These are phyloP conservation scores for Thelaira solivaga DNA, from an alignment of 2,888 invertebrate genomes.

Conservation along the genomic window DNA sequence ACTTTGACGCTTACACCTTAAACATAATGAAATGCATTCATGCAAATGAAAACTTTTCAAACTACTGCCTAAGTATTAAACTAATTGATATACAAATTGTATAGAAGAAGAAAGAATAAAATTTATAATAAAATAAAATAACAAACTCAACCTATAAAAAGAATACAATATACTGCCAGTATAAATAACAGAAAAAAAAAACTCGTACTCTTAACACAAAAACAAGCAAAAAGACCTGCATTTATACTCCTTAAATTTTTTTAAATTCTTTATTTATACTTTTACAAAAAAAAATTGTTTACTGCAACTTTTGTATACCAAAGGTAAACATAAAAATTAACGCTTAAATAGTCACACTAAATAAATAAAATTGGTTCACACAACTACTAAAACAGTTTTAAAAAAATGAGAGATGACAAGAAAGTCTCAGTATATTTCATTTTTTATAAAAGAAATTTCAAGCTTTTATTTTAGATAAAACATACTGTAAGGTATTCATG, in stretches of 20 bases:
- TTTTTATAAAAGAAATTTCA: too few species aligned
- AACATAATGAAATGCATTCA: slow-evolving; percentile 1
- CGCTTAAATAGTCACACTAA: neutral
- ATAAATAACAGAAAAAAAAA: neutral
- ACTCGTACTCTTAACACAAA: neutral
- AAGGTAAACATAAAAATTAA: slow-evolving; percentile 7
- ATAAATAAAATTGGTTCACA: slow-evolving; percentile 7
- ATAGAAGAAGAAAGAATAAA: too few species aligned
- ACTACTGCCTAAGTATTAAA: slow-evolving; percentile 59
- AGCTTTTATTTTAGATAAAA: too few species aligned
- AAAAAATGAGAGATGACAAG: too few species aligned
- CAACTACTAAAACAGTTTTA: neutral
- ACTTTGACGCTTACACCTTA: neutral
- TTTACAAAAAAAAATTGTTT: slow-evolving; percentile 2
- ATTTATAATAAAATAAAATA: neutral
- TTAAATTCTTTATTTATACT: neutral
- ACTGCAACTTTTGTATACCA: slow-evolving; percentile 13
- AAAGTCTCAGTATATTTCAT: too few species aligned
- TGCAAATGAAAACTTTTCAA: slow-evolving; percentile 8
- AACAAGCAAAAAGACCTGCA: slow-evolving; percentile 22
- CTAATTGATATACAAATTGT: slow-evolving; percentile 45
- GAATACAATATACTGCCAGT: slow-evolving; percentile 7
- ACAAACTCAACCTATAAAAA: slow-evolving; percentile 10
- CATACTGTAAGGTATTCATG: too few species aligned
- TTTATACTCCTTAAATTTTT: slow-evolving; percentile 28